Conservation (phyloP, 1,140 invertebrate species). For the Stegodyphus mimosarum region DNA sequence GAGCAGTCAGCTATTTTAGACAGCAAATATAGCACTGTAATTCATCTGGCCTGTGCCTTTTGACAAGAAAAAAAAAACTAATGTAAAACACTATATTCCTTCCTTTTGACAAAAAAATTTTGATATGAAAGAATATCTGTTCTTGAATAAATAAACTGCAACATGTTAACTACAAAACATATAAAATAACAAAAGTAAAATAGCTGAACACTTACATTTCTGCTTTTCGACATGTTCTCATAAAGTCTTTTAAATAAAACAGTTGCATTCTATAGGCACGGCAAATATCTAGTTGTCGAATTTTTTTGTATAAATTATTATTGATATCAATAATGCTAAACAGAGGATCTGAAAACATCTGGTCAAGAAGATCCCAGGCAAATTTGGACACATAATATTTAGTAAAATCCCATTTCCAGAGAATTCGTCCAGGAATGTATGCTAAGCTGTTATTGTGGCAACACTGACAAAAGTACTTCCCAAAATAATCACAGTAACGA, state of each 20-base stretch:
- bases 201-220: constrained; percentile 71
- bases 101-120: not conserved
- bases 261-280: constrained; percentile 76
- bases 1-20: no score
- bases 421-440: constrained; percentile 81
- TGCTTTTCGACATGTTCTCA: constrained; percentile 75
- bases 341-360: constrained; percentile 82
- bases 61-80: not conserved
- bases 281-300: constrained; percentile 74
- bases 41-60: no score
- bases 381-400: constrained; percentile 79
- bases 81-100: not conserved
- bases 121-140: no score
- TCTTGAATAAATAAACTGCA: not conserved
- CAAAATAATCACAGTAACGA: constrained; percentile 87
- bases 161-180: not conserved
- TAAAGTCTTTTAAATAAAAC: constrained; percentile 77
- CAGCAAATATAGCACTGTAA: no score
- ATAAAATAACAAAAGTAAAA: not conserved
- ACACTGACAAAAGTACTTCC: constrained; percentile 88
- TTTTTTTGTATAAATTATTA: constrained; percentile 75
- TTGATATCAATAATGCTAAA: constrained; percentile 82
- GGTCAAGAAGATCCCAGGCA: constrained; percentile 80
- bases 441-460: constrained; percentile 84
- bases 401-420: constrained; percentile 80